These are phyloP conservation scores for Monoplex corrugatus DNA, from an alignment of 2,888 invertebrate species.

Conservation along the genomic window DNA sequence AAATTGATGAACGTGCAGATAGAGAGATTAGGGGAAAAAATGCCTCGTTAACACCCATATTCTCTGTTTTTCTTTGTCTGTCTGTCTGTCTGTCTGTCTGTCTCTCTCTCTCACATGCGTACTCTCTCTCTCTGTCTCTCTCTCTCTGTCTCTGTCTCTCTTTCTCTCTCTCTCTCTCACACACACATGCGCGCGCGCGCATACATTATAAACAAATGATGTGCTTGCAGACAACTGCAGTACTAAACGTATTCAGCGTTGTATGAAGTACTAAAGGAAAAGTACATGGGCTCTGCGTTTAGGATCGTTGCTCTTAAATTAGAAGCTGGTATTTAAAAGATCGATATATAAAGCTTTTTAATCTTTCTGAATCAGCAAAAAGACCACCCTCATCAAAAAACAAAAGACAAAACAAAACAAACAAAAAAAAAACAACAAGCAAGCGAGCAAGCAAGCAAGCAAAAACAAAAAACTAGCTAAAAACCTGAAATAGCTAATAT, in stretches of 20 bases:
- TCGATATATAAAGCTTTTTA: background rate
- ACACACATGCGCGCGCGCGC: background rate
- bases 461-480: no score
- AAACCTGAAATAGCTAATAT: no score
- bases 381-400: no score
- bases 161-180: conserved; percentile 23
- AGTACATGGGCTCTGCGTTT: background rate
- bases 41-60: background rate
- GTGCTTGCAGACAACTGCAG: no score
- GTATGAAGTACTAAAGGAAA: background rate
- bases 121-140: background rate
- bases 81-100: background rate
- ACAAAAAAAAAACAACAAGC: no score
- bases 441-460: no score
- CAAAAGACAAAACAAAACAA: no score
- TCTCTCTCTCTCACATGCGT: conserved; percentile 7
- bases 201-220: background rate
- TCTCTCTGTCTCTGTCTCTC: conserved; percentile 22
- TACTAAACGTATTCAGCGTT: background rate
- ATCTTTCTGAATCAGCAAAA: background rate
- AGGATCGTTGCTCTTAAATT: background rate
- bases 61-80: background rate
- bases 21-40: no score
- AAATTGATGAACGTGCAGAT: background rate
- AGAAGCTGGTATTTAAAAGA: background rate